Evolutionary conservation across 1,140 invertebrate genomes (phyloP).

Genomic region (Aricia agestis): DNA sequence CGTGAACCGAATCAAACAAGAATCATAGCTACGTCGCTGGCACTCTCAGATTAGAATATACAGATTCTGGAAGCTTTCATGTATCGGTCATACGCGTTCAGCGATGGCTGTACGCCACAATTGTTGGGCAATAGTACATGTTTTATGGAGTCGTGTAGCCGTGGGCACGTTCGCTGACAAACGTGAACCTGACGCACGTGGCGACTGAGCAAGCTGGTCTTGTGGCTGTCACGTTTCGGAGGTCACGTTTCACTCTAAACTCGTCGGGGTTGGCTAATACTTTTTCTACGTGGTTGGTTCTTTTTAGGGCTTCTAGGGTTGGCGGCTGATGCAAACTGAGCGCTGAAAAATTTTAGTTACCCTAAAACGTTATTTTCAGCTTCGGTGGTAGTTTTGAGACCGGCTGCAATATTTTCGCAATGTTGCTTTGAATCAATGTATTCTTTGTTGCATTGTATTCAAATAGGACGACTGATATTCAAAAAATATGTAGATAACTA

Average conservation of each 20-base stretch:
- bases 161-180: constrained; percentile 10
- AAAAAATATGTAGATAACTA: not conserved
- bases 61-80: no score
- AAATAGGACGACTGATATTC: not conserved
- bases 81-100: no score
- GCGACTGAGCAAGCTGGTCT: not conserved
- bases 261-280: constrained; percentile 25
- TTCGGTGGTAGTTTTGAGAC: no score
- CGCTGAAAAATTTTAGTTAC: not conserved
- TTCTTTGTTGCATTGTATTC: not conserved
- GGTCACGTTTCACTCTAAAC: constrained; percentile 32
- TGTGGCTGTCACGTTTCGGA: constrained; percentile 26
- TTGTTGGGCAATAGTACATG: not conserved
- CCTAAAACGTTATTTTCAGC: not conserved
- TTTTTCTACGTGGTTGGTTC: constrained; percentile 8
- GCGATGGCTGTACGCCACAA: not conserved
- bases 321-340: not conserved
- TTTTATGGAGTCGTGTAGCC: not conserved
- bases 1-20: no score
- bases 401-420: not conserved
- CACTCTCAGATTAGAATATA: no score
- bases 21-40: no score
- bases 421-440: not conserved
- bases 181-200: constrained; percentile 1
- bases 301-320: not conserved